Base-by-base conservation (phyloP, 2,113 vertebrate species). In the Butastur rufipennis region DNA sequence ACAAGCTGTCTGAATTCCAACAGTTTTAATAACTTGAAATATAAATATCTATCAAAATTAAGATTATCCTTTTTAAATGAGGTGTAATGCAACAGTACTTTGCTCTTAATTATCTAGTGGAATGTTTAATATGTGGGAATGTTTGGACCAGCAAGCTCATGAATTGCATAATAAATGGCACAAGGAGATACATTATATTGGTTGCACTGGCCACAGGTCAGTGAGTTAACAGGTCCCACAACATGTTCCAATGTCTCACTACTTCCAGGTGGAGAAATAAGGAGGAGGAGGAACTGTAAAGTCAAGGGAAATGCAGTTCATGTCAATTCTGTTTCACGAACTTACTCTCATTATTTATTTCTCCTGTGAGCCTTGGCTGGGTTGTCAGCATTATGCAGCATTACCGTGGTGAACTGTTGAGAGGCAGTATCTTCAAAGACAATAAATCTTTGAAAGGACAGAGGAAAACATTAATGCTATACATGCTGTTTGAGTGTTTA, bases 161-260 rank as follows among this genome's bases (percentile, higher is more conserved):
- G 8, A 36, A 79, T 25, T 58, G 50, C 43, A 32, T 43, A 50
- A 40, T 32, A 40, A 86, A 43, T 29, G 17, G 26, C 74, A 50
- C 3, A 40, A 68, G 31, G 65, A 47, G 29, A 10, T 65, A 1
- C 15, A 17, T 20, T 45, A 34, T 25, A 48, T 21, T 34, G 11
- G 22, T 29, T 71, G 47, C 19, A 34, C 25, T n/a, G 68, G 36
- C 45, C 52, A 63, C 50, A 79, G 25, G 32, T 40, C 55, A 45
- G 21, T 53, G 32, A 63, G 26, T 55, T 81, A 48, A 42, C 5
- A 27, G 9, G 25, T 77, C n/a, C 36, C 9, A 23, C 40, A 15
- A 5, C 0, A 0, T 38, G 5, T 34, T 65, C 40, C 22, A 36
- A 5, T 3, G 4, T 62, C 16, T 78, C 16, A 1, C 7, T 66